Evolutionary conservation across 2,113 vertebrate genomes (phyloP).

Genomic region (Emydocephalus ijimae): DNA sequence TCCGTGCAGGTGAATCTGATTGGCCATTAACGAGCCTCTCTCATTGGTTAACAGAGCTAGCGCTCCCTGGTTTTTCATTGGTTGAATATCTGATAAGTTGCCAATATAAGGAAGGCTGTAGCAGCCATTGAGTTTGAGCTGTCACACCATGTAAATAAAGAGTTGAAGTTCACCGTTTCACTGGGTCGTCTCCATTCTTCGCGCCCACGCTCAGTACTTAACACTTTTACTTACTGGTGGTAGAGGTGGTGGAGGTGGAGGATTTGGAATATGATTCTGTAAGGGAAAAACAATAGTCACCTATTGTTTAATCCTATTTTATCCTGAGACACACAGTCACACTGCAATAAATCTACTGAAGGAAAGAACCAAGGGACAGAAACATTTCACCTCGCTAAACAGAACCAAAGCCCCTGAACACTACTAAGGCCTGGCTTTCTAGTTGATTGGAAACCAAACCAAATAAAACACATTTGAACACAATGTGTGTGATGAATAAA

Average conservation of each 20-base stretch:
- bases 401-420: not conserved
- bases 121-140: no score
- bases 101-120: no score
- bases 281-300: not conserved
- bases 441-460: not conserved
- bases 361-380: not conserved
- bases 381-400: not conserved
- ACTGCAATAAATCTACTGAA: not conserved
- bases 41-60: no score
- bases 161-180: no score
- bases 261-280: not conserved
- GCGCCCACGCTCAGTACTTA: no score
- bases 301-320: not conserved
- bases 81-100: no score
- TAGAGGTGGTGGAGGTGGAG: no score
- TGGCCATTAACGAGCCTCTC: no score
- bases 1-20: no score
- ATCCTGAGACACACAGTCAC: not conserved
- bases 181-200: no score
- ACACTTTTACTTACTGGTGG: not conserved
- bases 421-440: not conserved
- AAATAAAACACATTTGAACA: not conserved
- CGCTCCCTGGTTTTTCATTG: no score
- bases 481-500: not conserved
- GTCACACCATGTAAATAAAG: no score